These are phyloP conservation scores for Tretioscincus oriximinensis DNA, from an alignment of 2,113 vertebrate genomes.

Conservation along the genomic window DNA sequence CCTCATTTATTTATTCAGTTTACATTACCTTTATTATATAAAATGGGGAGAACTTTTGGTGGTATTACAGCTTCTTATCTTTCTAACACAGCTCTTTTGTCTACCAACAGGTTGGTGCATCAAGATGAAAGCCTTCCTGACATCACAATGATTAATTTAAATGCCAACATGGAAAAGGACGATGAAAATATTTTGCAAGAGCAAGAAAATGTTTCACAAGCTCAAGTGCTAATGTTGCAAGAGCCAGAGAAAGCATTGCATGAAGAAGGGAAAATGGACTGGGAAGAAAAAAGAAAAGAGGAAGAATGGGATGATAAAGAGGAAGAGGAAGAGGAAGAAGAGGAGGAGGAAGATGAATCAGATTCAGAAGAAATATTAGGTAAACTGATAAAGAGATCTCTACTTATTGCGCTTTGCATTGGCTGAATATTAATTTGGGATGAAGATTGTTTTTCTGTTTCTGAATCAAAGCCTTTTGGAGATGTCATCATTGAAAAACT, in stretches of 20 bases:
- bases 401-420: neutral
- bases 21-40: slow-evolving; percentile 46
- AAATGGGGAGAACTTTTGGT: slow-evolving; percentile 17
- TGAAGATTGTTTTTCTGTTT: neutral
- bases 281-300: slow-evolving; percentile 63
- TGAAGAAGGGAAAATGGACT: slow-evolving; percentile 69
- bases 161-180: slow-evolving; percentile 71
- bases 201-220: slow-evolving; percentile 57
- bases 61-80: neutral
- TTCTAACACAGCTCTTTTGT: slow-evolving; percentile 51
- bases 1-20: slow-evolving; percentile 50
- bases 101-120: slow-evolving; percentile 85
- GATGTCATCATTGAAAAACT: no score
- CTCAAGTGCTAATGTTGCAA: slow-evolving; percentile 63
- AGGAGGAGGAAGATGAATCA: slow-evolving; percentile 70
- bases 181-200: slow-evolving; percentile 68
- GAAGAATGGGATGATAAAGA: slow-evolving; percentile 55
- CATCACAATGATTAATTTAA: slow-evolving; percentile 87
- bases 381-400: slow-evolving; percentile 51
- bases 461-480: neutral
- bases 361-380: slow-evolving; percentile 88
- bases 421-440: no score
- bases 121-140: slow-evolving; percentile 93
- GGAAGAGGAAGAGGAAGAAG: slow-evolving; percentile 67
- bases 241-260: slow-evolving; percentile 64